Evolutionary conservation across 2,888 invertebrate genomes (phyloP).

Genomic region (Fissipunctia ypsillon): DNA sequence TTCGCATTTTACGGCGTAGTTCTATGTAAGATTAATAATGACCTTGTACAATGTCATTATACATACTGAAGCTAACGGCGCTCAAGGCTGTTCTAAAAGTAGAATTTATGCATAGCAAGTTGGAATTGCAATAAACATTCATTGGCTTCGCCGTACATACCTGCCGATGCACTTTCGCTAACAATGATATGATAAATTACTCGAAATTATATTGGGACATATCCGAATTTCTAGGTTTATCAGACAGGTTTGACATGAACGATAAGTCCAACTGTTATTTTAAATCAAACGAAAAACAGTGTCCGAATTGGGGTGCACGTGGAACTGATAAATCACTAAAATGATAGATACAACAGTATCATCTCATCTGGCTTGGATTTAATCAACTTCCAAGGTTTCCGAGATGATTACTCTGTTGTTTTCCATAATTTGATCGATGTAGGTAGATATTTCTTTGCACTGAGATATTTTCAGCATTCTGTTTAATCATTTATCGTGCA

Average conservation of each 20-base stretch:
- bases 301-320: neutral
- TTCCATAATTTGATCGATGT: slow-evolving; percentile 69
- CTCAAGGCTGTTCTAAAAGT: slow-evolving; percentile 80
- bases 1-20: slow-evolving; percentile 54
- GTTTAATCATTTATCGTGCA: slow-evolving; percentile 43
- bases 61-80: slow-evolving; percentile 75
- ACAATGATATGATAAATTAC: slow-evolving; percentile 32
- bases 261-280: neutral
- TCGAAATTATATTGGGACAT: slow-evolving; percentile 11
- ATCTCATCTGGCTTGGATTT: slow-evolving; percentile 38
- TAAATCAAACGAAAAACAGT: slow-evolving; percentile 3
- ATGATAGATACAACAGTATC: slow-evolving; percentile 20
- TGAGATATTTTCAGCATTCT: slow-evolving; percentile 45
- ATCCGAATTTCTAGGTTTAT: slow-evolving; percentile 15
- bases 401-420: slow-evolving; percentile 69
- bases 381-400: slow-evolving; percentile 66
- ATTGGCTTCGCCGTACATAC: slow-evolving; percentile 60
- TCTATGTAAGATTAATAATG: slow-evolving; percentile 70
- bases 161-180: slow-evolving; percentile 61
- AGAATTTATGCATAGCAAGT: slow-evolving; percentile 70
- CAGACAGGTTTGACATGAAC: slow-evolving; percentile 1
- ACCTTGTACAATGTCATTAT: slow-evolving; percentile 85
- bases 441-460: slow-evolving; percentile 34
- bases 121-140: slow-evolving; percentile 62
- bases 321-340: slow-evolving; percentile 5